Percentiles rank a stretch among this genome's conserved stretches.
These are phyloP conservation scores for Apomyelois bistriatella DNA, from an alignment of 2,888 invertebrate genomes.

Conservation along the genomic window DNA sequence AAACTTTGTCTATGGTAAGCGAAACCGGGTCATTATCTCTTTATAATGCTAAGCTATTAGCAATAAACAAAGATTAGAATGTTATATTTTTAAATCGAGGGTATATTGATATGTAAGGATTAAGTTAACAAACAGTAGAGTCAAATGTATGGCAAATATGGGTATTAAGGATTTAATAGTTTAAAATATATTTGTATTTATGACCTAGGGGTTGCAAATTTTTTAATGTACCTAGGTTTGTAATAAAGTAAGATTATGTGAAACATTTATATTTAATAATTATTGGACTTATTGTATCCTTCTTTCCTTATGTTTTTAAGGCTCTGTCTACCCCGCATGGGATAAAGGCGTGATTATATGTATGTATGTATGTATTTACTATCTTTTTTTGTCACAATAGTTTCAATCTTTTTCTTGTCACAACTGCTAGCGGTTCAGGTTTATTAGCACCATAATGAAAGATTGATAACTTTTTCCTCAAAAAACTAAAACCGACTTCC, in stretches of 20 bases:
- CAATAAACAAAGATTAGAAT: slow-evolving; percentile 66
- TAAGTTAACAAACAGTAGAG: slow-evolving; percentile 9
- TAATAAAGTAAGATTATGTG: background rate
- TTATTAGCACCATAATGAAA: no score
- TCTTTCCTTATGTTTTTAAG: no score
- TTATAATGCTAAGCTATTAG: slow-evolving; percentile 37
- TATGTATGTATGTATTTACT: no score
- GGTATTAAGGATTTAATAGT: background rate
- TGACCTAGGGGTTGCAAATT: background rate
- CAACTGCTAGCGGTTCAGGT: no score
- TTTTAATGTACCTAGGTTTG: background rate
- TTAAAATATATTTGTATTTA: background rate
- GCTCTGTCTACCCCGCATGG: no score
- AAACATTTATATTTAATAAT: background rate
- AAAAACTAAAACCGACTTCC: no score
- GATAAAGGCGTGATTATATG: no score
- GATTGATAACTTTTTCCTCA: no score
- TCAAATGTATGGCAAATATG: slow-evolving; percentile 17
- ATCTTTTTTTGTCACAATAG: no score
- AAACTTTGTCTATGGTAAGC: slow-evolving; percentile 16
- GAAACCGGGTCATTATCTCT: slow-evolving; percentile 42
- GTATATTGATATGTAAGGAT: slow-evolving; percentile 5
- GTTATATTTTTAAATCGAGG: slow-evolving; percentile 24
- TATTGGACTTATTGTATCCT: no score
- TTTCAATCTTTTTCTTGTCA: no score